Evolutionary conservation across 2,888 invertebrate genomes (phyloP).

Genomic region (Synergus itoensis): DNA sequence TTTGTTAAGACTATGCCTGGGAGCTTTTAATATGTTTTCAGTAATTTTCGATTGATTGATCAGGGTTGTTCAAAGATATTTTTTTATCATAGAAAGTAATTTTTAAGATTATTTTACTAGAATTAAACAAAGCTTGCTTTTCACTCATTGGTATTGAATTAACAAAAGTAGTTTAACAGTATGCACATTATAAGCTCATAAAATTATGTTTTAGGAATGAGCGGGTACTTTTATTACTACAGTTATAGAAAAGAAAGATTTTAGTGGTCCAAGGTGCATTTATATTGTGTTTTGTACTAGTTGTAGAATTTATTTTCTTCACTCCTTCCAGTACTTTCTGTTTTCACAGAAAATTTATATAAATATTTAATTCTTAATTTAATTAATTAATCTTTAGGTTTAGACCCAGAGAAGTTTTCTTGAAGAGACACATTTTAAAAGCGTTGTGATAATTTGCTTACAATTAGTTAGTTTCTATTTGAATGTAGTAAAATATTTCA

Average conservation of each 20-base stretch:
- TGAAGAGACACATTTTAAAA: too few species aligned
- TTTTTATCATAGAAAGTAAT: not conserved
- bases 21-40: not conserved
- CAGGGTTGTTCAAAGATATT: not conserved
- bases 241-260: not conserved
- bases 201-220: not conserved
- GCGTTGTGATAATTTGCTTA: too few species aligned
- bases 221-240: not conserved
- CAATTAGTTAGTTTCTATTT: too few species aligned
- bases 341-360: not conserved
- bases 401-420: too few species aligned
- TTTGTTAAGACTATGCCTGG: not conserved
- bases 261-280: constrained; percentile 12
- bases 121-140: constrained; percentile 4
- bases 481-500: too few species aligned
- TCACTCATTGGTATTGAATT: not conserved
- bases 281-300: not conserved
- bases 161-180: constrained; percentile 8
- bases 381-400: not conserved
- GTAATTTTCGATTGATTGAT: not conserved
- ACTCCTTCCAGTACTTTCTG: not conserved
- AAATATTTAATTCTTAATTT: not conserved
- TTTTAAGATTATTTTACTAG: not conserved
- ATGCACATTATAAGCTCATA: not conserved
- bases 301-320: not conserved